Evolutionary conservation across 2,113 vertebrate genomes (phyloP).

Genomic region (Meles meles): DNA sequence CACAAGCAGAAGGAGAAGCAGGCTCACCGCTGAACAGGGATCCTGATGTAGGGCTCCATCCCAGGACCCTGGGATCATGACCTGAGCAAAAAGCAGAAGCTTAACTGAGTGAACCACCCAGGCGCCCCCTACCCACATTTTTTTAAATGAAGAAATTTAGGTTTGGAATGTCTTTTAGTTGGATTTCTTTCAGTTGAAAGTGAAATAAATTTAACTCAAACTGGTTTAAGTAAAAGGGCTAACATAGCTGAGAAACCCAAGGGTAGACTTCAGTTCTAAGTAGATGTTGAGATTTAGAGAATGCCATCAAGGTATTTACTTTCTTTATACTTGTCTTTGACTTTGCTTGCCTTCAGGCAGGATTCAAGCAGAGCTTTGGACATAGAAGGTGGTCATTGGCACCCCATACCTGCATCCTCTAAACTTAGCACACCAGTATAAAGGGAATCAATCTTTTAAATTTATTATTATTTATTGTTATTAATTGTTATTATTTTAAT

Average conservation of each 20-base stretch:
- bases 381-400: not conserved
- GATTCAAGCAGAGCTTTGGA: not conserved
- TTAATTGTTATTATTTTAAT: not conserved
- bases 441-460: not conserved
- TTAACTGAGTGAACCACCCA: too few relatives aligned
- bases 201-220: constrained; percentile 20
- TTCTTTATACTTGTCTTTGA: not conserved
- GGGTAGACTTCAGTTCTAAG: not conserved
- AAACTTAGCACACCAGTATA: not conserved
- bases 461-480: not conserved
- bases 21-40: too few relatives aligned
- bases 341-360: not conserved
- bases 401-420: not conserved
- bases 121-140: not conserved
- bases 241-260: not conserved
- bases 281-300: not conserved
- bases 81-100: too few relatives aligned
- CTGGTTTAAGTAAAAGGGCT: not conserved
- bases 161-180: not conserved
- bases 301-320: not conserved
- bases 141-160: not conserved
- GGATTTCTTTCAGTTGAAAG: not conserved
- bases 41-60: too few relatives aligned
- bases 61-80: too few relatives aligned
- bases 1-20: not conserved